Percentiles rank a stretch among this genome's conserved stretches.
phyloP scores from a whole-genome alignment of 2,113 vertebrate genomes.

The Rhineura floridana region DNA sequence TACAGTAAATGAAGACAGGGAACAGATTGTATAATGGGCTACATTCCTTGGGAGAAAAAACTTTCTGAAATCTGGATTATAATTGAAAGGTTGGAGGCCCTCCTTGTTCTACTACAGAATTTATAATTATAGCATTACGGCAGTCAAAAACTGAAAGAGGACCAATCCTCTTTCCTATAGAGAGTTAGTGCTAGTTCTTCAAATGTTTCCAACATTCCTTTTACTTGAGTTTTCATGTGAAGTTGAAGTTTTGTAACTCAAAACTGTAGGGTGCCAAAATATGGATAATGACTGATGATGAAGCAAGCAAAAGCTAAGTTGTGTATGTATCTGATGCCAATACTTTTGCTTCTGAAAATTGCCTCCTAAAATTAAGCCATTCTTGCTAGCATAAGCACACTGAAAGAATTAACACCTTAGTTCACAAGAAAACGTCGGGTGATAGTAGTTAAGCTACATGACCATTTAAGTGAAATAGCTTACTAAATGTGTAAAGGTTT shows the following conservation, averaged over 20 bases:
- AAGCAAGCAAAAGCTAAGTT: neutral
- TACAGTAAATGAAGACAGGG: slow-evolving; percentile 8
- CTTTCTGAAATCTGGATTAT: neutral
- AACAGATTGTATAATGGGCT: slow-evolving; percentile 10
- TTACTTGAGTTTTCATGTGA: neutral
- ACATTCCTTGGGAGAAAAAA: neutral
- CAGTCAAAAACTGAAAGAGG: neutral
- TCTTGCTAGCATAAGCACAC: neutral
- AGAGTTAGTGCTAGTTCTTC: neutral
- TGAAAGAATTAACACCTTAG: neutral
- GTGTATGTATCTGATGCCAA: neutral
- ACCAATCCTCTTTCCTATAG: neutral
- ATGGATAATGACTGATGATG: neutral
- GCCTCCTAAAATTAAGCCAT: neutral
- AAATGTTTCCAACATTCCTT: neutral
- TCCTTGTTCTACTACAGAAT: neutral
- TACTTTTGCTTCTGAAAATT: neutral
- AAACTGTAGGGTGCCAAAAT: neutral
- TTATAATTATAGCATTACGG: neutral
- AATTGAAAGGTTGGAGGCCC: slow-evolving; percentile 11
- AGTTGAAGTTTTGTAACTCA: neutral
- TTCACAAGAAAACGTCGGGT: neutral
- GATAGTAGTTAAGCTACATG: slow-evolving; percentile 11
- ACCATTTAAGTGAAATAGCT: neutral
- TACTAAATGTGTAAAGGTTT: slow-evolving; percentile 15